Evolutionary conservation across 1,140 invertebrate genomes (phyloP).

Genomic region (Venustaconcha ellipsiformis): DNA sequence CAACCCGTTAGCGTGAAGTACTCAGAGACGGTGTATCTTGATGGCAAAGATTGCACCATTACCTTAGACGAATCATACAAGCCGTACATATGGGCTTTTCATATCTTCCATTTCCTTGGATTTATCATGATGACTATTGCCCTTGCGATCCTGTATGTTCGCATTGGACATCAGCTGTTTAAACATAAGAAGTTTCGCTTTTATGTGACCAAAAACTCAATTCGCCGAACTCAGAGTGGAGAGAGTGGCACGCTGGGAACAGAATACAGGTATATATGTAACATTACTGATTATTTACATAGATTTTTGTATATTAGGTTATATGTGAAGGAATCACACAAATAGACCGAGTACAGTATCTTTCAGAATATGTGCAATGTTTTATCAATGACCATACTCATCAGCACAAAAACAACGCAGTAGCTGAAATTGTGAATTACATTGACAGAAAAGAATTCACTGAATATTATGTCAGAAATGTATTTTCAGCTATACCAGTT

Average conservation of each 20-base stretch:
- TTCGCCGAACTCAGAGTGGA: slow-evolving; percentile 23
- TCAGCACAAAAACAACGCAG: too few relatives aligned
- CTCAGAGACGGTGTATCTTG: slow-evolving; percentile 4
- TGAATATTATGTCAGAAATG: too few relatives aligned
- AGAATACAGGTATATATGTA: too few relatives aligned
- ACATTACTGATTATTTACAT: too few relatives aligned
- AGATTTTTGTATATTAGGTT: too few relatives aligned
- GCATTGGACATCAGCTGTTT: slow-evolving; percentile 25
- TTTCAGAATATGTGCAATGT: too few relatives aligned
- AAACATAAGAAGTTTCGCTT: slow-evolving; percentile 32
- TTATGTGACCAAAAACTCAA: slow-evolving; percentile 21
- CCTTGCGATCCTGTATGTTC: slow-evolving; percentile 29
- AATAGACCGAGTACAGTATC: too few relatives aligned
- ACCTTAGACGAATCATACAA: slow-evolving; percentile 15
- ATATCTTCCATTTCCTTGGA: slow-evolving; percentile 24
- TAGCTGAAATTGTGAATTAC: too few relatives aligned
- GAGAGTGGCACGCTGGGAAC: slow-evolving; percentile 18
- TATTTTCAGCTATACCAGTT: too few relatives aligned
- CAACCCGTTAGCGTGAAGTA: slow-evolving; percentile 11
- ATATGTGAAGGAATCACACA: too few relatives aligned
- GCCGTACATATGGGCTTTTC: slow-evolving; percentile 10
- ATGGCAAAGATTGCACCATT: slow-evolving; percentile 24
- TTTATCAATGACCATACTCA: too few relatives aligned
- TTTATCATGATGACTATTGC: slow-evolving; percentile 16
- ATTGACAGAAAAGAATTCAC: too few relatives aligned